A percentile compares a stretch with the other conserved stretches of the same genome.
Evolutionary conservation across 1,140 invertebrate genomes (phyloP).

Genomic region (Pseudachorutes palmiensis): DNA sequence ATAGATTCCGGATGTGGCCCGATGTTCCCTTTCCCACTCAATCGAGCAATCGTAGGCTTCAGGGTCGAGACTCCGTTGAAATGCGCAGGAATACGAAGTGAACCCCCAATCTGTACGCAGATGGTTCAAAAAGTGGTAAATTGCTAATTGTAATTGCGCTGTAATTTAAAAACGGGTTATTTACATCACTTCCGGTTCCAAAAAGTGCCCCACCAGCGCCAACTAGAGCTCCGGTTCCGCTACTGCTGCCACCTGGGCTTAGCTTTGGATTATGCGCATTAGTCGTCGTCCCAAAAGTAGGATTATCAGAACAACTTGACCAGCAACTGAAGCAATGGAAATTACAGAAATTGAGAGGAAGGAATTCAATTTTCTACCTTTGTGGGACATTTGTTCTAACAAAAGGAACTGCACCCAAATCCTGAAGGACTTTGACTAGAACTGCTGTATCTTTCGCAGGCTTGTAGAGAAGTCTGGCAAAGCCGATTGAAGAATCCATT

Average conservation of each 20-base stretch:
- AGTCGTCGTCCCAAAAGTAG: slow-evolving; percentile 32
- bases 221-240: slow-evolving; percentile 33
- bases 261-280: slow-evolving; percentile 28
- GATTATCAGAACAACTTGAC: slow-evolving; percentile 25
- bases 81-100: too few relatives aligned
- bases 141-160: too few relatives aligned
- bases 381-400: slow-evolving; percentile 40
- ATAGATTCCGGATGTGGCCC: too few relatives aligned
- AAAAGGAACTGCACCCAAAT: slow-evolving; percentile 45
- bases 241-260: slow-evolving; percentile 29
- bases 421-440: slow-evolving; percentile 39
- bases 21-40: too few relatives aligned
- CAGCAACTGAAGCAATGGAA: slow-evolving; percentile 12
- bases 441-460: slow-evolving; percentile 41
- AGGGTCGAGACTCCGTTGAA: too few relatives aligned
- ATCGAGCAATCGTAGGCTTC: too few relatives aligned
- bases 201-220: slow-evolving; percentile 25
- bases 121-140: too few relatives aligned
- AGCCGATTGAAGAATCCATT: slow-evolving; percentile 45
- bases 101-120: too few relatives aligned
- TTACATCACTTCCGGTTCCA: slow-evolving; percentile 48
- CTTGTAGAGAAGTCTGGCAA: slow-evolving; percentile 41
- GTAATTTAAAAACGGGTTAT: too few relatives aligned
- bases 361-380: neutral
- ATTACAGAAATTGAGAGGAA: neutral